phyloP scores from a whole-genome alignment of 2,888 invertebrate genomes.

The Leptinotarsa haldemani region DNA sequence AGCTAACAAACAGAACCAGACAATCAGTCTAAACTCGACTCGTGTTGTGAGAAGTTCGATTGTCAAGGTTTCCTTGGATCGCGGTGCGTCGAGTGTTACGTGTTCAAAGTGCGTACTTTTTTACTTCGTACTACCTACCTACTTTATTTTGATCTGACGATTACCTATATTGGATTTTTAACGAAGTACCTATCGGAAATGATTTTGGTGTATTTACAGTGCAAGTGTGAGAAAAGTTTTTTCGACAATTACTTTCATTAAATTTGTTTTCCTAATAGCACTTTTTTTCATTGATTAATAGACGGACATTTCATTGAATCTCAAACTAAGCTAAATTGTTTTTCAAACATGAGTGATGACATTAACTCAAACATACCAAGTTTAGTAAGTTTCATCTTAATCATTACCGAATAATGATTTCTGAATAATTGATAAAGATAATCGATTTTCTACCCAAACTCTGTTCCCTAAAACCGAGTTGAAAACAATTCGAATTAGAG shows the following conservation, averaged over 20 bases:
- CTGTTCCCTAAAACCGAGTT: too few relatives aligned
- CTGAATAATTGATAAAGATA: too few relatives aligned
- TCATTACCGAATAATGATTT: too few relatives aligned
- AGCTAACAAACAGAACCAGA: background rate
- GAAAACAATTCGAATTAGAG: too few relatives aligned
- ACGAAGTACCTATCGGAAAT: background rate
- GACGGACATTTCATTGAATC: background rate
- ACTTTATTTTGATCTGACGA: background rate
- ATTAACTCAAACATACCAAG: too few relatives aligned
- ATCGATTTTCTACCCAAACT: too few relatives aligned
- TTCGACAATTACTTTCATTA: background rate
- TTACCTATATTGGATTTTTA: background rate
- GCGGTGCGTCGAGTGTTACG: background rate
- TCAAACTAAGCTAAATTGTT: too few relatives aligned
- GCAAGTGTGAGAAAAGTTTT: slow-evolving; percentile 13
- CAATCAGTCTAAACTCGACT: slow-evolving; percentile 13
- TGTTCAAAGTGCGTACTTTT: background rate
- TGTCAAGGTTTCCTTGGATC: background rate
- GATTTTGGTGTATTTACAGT: background rate
- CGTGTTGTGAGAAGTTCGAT: background rate
- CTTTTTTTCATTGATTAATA: background rate
- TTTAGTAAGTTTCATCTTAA: too few relatives aligned
- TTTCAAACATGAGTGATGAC: too few relatives aligned
- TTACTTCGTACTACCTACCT: background rate
- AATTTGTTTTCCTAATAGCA: background rate